Evolutionary conservation across 2,797 vertebrate species (phyloP), one percentile per base, ranked within the genome.

Genomic region (Lithobates sylvaticus): DNA sequence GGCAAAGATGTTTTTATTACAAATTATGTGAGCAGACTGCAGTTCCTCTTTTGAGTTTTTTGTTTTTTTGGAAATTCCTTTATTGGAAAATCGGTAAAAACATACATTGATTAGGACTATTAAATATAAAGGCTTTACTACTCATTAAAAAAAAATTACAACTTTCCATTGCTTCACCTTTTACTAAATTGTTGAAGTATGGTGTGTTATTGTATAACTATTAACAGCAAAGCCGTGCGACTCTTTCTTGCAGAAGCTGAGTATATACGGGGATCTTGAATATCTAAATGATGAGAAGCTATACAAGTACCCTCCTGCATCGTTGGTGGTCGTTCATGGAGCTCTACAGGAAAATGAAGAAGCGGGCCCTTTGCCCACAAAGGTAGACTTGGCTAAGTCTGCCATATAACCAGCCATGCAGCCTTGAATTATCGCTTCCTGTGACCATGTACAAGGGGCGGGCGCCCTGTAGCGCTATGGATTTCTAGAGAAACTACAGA

Each of bases 181-280:
- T 16, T 50, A 15, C 2, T 50, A 50, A 50, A 50, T 50, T 16
- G 47, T 13, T 50, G 2, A 13, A 50, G 4, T 13, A 50, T 50
- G 13, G 10, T 50, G 16, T 54, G 50, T 18, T 47, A 54, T 0
- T 50, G 15, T 18, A 18, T 5, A 16, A 54, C 50, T 54, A 18
- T 18, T 54, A 54, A 54, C 50, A 54, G 15, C 50, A 54, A 54
- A 13, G 50, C 50, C 3, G 16, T 54, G 4, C 4, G 8, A n/a
- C 2, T 67, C 27, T 87, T 6, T 65, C 15, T 93, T 94, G 78
- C 93, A 99, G 98, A 99, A 99, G 91, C 90, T 99, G 91, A 99
- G 98, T 94, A 98, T 99, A 91, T 97, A 97, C 83, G 98, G 98
- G 76, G 98, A 99, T 91, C 89, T 95, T 91, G 97, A 99, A 71